These are phyloP conservation scores for Passer domesticus DNA, from an alignment of 2,113 vertebrate genomes.

Conservation along the genomic window DNA sequence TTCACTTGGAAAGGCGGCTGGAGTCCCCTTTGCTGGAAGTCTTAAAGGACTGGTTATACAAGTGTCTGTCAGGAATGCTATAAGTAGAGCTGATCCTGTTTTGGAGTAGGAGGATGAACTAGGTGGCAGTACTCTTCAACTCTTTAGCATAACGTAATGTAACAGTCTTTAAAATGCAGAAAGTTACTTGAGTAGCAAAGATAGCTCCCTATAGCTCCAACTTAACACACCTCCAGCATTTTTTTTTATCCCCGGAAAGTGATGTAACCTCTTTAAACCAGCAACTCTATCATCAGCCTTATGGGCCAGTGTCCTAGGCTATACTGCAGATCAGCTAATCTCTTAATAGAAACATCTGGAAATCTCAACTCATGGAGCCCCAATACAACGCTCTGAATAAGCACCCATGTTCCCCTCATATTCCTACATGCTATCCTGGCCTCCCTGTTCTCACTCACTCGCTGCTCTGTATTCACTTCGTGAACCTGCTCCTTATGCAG, in stretches of 20 bases:
- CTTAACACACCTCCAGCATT: neutral
- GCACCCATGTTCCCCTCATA: neutral
- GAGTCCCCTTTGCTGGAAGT: constrained; percentile 11
- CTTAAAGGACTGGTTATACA: constrained; percentile 53
- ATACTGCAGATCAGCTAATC: neutral
- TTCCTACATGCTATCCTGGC: neutral
- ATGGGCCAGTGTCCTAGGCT: neutral
- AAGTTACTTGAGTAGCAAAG: constrained; percentile 17
- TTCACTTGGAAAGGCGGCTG: neutral
- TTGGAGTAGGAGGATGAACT: constrained; percentile 63
- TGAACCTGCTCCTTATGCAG: neutral
- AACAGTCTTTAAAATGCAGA: constrained; percentile 9
- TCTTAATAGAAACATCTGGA: neutral
- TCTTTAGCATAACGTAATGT: constrained; percentile 41
- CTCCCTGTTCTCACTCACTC: neutral
- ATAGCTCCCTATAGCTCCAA: neutral
- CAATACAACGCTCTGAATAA: neutral
- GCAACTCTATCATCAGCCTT: neutral
- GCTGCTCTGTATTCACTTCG: neutral
- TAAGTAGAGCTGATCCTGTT: constrained; percentile 53
- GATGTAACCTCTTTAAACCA: neutral
- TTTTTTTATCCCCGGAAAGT: neutral
- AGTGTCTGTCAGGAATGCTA: constrained; percentile 63
- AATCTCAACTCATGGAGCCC: neutral
- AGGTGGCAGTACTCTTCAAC: constrained; percentile 59